These are phyloP conservation scores for Rhyacophila brunnea DNA, from an alignment of 1,140 invertebrate genomes.

Conservation along the genomic window DNA sequence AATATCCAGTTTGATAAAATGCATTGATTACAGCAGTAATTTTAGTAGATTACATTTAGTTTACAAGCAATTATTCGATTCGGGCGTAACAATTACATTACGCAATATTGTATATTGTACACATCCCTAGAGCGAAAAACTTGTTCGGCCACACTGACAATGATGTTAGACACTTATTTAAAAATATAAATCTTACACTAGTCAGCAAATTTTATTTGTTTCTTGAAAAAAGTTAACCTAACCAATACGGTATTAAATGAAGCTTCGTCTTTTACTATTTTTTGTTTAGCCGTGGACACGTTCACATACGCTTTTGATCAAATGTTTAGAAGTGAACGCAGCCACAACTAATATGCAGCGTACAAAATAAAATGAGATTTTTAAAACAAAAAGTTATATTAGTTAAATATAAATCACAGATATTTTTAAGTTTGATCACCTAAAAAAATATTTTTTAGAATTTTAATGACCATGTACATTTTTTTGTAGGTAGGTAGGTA, in stretches of 20 bases:
- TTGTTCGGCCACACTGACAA: neutral
- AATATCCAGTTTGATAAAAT: neutral
- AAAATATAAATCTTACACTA: slow-evolving; percentile 20
- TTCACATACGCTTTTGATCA: slow-evolving; percentile 9
- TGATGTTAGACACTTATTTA: slow-evolving; percentile 4
- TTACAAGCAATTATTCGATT: slow-evolving; percentile 26
- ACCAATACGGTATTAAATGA: slow-evolving; percentile 25
- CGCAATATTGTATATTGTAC: slow-evolving; percentile 11
- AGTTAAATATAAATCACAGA: too few relatives aligned
- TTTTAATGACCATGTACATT: too few relatives aligned
- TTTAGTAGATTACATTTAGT: slow-evolving; percentile 6
- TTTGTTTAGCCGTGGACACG: slow-evolving; percentile 25
- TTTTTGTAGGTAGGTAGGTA: too few relatives aligned
- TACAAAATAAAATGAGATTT: too few relatives aligned
- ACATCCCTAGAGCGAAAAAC: neutral
- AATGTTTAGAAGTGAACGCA: slow-evolving; percentile 8
- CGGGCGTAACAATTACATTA: slow-evolving; percentile 29
- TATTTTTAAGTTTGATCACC: too few relatives aligned
- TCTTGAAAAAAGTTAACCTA: slow-evolving; percentile 26
- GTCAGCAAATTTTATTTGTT: slow-evolving; percentile 20
- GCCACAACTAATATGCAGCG: neutral
- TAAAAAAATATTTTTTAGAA: too few relatives aligned
- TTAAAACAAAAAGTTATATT: neutral
- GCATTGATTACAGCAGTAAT: neutral
- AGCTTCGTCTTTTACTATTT: slow-evolving; percentile 25